phyloP scores from a whole-genome alignment of 1,140 invertebrate genomes.

The Heliconius himera region DNA sequence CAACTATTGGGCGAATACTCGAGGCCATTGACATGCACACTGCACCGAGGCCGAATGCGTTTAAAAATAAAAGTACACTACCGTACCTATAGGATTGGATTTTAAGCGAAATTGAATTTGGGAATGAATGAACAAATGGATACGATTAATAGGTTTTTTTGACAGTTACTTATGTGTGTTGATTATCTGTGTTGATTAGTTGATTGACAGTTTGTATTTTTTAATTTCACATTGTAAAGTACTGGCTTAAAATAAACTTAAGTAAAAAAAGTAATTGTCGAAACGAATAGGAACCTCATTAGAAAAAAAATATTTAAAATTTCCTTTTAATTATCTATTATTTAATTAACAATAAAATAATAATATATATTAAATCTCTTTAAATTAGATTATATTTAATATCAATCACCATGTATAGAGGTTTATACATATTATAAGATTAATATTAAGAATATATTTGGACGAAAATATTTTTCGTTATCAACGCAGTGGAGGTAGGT shows the following conservation, averaged over 20 bases:
- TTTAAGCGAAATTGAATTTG: constrained; percentile 41
- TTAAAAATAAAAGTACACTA: constrained; percentile 59
- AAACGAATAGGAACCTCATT: no score
- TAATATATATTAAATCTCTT: no score
- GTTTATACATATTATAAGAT: background rate
- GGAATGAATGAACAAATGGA: constrained; percentile 21
- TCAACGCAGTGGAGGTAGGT: background rate
- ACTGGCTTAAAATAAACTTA: no score
- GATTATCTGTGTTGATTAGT: background rate
- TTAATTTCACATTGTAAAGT: background rate
- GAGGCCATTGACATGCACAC: constrained; percentile 48
- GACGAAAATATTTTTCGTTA: background rate
- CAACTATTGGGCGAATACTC: constrained; percentile 70
- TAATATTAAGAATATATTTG: constrained; percentile 9
- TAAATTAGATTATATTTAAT: no score
- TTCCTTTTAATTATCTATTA: no score
- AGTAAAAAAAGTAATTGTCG: no score
- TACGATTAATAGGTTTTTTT: background rate
- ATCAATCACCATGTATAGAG: background rate
- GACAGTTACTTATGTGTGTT: background rate
- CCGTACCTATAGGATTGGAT: constrained; percentile 42
- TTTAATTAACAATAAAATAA: no score
- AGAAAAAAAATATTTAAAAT: no score
- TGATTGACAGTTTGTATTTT: background rate
- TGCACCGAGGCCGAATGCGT: constrained; percentile 64